Evolutionary conservation across 37 sponge, comb jelly and placozoan genomes (phyloP).

Genomic region (Bolinopsis microptera): DNA sequence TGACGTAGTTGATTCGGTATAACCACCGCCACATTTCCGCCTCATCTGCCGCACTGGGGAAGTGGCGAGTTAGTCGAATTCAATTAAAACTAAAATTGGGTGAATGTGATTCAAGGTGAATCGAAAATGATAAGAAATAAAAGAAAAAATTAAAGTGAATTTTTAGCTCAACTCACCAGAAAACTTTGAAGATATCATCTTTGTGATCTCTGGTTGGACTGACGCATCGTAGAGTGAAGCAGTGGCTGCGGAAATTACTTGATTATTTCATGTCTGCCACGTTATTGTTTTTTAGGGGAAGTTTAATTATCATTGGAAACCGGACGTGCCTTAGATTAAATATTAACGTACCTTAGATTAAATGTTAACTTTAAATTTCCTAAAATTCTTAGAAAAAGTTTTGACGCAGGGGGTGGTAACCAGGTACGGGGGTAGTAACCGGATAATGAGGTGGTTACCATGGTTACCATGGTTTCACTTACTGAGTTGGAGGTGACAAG

Average conservation of each 20-base stretch:
- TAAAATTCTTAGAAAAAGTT: no score
- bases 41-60: slow-evolving; percentile 26
- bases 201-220: slow-evolving; percentile 40
- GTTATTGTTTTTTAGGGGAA: no score
- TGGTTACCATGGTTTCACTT: background rate
- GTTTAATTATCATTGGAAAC: no score
- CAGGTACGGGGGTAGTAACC: no score
- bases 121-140: background rate
- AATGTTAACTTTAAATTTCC: no score
- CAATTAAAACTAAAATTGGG: background rate
- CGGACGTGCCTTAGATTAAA: no score
- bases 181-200: slow-evolving; percentile 57
- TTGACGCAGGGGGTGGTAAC: no score
- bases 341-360: no score
- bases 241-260: background rate
- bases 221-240: slow-evolving; percentile 10
- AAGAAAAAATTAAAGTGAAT: background rate
- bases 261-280: no score
- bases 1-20: slow-evolving; percentile 28
- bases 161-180: background rate
- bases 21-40: slow-evolving; percentile 36
- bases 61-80: background rate
- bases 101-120: background rate
- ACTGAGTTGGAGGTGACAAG: slow-evolving; percentile 6
- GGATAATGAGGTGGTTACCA: no score